Conservation (phyloP, 2,888 invertebrate genomes). For the Halictus ligatus region DNA sequence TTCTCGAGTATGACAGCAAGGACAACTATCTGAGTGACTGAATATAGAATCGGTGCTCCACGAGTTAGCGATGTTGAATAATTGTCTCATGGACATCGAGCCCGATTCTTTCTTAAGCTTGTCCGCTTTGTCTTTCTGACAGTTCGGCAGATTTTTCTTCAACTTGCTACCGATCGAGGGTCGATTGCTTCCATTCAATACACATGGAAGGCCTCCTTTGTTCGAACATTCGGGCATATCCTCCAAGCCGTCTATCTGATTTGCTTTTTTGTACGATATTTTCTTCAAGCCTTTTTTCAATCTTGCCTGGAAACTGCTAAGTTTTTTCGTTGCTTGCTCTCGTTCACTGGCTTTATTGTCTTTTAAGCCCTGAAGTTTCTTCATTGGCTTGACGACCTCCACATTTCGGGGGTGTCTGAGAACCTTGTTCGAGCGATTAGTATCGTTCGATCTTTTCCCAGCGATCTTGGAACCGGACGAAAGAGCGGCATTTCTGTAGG, state of each 20-base stretch:
- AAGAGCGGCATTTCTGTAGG: background rate
- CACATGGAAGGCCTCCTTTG: background rate
- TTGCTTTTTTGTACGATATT: constrained; percentile 52
- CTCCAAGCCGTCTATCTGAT: background rate
- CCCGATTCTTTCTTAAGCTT: constrained; percentile 52
- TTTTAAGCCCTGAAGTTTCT: background rate
- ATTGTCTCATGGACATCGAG: constrained; percentile 71
- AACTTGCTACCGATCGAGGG: background rate
- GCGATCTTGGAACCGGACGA: background rate
- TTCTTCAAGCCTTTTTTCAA: constrained; percentile 64
- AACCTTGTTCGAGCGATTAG: background rate
- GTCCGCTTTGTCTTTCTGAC: constrained; percentile 52
- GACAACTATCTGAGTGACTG: constrained; percentile 75
- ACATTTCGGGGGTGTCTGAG: background rate
- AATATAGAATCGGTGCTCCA: constrained; percentile 76
- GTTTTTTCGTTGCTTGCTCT: constrained; percentile 35
- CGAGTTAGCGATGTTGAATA: constrained; percentile 75
- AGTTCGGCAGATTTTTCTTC: constrained; percentile 17
- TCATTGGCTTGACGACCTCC: constrained; percentile 11
- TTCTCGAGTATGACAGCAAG: constrained; percentile 69
- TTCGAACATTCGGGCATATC: background rate
- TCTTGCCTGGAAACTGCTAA: constrained; percentile 64
- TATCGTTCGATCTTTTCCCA: background rate
- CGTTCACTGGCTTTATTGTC: background rate
- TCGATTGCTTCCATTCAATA: background rate